Base-by-base conservation (phyloP, 2,888 invertebrate species). In the Mimas tiliae region DNA sequence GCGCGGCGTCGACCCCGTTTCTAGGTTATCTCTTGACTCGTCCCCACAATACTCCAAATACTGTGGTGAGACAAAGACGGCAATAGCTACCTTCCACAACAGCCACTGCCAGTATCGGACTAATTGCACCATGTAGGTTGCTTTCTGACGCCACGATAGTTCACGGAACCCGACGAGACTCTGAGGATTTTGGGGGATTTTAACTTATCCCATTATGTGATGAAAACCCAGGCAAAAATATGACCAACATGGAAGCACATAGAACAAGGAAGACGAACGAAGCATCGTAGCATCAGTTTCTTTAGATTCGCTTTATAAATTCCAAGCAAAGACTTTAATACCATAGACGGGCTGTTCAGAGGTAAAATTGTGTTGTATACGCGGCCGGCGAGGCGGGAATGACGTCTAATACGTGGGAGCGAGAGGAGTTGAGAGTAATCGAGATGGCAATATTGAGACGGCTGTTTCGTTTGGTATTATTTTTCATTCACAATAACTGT, bases 81-180 rank as follows among this genome's bases (percentile, higher is more conserved):
- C 75, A 45, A 81, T 53, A 52, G 85, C 66, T 51, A 86, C 68
- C 68, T 78, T 77, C 78, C 78, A 79, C 6, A 88, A 45, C 63
- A 76, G 65, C 72, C 73, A 79, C 52, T 80, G 76, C 86, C 89
- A 86, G 70, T 83, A 79, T 62, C 76, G 78, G 66, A 84, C 68
- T 70, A 84, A 71, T 50, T 73, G 69, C 70, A 84, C 73, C 68
- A 89, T 71, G 71, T 76, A 82, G 67, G 73, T 75, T 72, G 79
- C 79, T 73, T 80, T 83, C 69, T 81, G 72, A 64, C 67, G 76
- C 87, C 86, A 89, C 34, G 71, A 73, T 67, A 82, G 67, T 47
- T 75, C 73, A 67, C 74, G 72, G 70, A 81, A 81, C 72, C 67
- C 72, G 72, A 72, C 69, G 63, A 84, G 47, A 64, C 67, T 85